Evolutionary conservation across 2,113 vertebrate genomes (phyloP), one percentile per base, ranked within the genome.

Genomic region (Chaetodon auriga): DNA sequence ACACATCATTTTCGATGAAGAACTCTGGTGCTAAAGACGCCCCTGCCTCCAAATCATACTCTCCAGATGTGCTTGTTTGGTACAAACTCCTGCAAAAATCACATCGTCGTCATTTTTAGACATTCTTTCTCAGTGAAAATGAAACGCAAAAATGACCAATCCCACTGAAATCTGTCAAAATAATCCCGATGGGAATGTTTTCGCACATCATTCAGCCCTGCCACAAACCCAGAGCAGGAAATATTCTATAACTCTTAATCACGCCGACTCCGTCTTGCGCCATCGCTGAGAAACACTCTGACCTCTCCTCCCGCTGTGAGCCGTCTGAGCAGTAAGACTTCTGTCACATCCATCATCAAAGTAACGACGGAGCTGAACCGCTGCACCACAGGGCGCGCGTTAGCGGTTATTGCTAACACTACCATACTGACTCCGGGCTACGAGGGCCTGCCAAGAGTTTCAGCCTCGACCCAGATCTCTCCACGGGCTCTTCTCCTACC

Each of bases 361-460:
- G 69, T 68, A 80, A 83, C n/a, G 85, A 75, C 25, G 49, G 64
- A 80, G 70, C 80, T 68, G 70, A 79, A 80, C 78, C 90, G 4
- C 87, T 55, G 70, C 90, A 55, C 89, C 86, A 14, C 86, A 87
- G 86, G 87, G 86, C 36, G 77, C 68, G 71, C 63, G 83, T 90
- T 79, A 84, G 91, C 36, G 83, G 89, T 91, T 82, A 79, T 4
- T 74, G 79, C 82, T 85, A 78, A 87, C 90, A 86, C 78, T 49
- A 69, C 82, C 80, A 78, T 43, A 57, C 62, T 23, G 81, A 66
- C 88, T 90, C 48, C 8, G 21, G 82, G 83, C 82, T 76, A 78
- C 15, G 15, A 23, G 58, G 78, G 69, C 19, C 83, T 89, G 87
- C 84, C 87, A 92, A 91, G 82, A 82, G 54, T 57, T 71, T 77